Base-by-base conservation (phyloP, 2,888 invertebrate genomes). In the Dendrolimus houi region DNA sequence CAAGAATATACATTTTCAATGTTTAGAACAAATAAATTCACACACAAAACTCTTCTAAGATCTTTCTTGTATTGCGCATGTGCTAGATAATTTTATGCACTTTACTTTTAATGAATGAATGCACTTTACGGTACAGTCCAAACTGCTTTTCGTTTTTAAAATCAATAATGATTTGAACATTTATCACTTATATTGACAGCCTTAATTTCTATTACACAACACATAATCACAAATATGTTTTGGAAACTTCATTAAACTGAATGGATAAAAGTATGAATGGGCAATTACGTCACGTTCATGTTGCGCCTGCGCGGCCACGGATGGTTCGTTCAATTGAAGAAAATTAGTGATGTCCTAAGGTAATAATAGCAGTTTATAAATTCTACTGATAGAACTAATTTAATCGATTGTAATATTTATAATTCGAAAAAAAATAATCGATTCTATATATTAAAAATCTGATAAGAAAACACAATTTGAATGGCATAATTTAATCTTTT, bases 231-330 rank as follows among this genome's bases (percentile, higher is more conserved):
- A 78, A 76, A 79, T 79, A 79, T 81, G 79, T 80, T 81, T 76
- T 76, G 78, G 71, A 77, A 76, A 74, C 72, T 72, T 73, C 67
- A 73, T 80, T 77, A 74, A 75, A 72, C 78, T 85, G 80, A 89
- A 87, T 87, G 88, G 88, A 86, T 81, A 86, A 86, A 90, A 86
- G 81, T 82, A 90, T 90, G 90, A 90, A 90, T 90, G 90, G 83
- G 79, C 79, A 85, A 87, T 88, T 88, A 90, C 90, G 89, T 90
- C 89, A 89, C 87, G 81, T 82, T 81, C 77, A 81, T 78, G 78
- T 80, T 79, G 87, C 87, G 87, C 85, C 78, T 87, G 87, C 85
- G 85, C 86, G 84, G 71, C 72, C 72, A 74, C 75, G 74, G 59
- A 57, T 55, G 52, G 52, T 55, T 58, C 55, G 9, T 55, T 59